phyloP scores from a whole-genome alignment of 2,888 invertebrate species.

The Apotomis capreana region DNA sequence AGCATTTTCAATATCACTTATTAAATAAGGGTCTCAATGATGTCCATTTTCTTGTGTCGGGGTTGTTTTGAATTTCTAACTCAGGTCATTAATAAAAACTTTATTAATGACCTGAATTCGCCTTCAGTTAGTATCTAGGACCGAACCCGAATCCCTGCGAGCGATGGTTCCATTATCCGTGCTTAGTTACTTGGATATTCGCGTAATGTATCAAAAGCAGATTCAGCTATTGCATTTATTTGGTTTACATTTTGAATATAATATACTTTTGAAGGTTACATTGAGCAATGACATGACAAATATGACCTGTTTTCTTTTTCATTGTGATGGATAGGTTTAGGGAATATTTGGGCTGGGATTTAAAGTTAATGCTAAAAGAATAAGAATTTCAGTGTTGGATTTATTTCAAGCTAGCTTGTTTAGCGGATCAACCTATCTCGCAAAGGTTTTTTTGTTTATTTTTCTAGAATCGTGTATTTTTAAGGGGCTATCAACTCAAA shows the following conservation, averaged over 20 bases:
- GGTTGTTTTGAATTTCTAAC: no score
- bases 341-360: not conserved
- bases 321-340: not conserved
- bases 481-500: no score
- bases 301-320: not conserved
- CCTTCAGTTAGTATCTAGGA: not conserved
- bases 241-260: slow-evolving; percentile 3
- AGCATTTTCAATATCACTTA: no score
- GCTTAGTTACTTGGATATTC: slow-evolving; percentile 41
- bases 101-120: not conserved
- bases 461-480: no score
- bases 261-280: slow-evolving; percentile 1
- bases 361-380: not conserved
- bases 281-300: not conserved
- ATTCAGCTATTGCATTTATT: slow-evolving; percentile 13
- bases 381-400: not conserved
- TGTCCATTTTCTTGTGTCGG: no score
- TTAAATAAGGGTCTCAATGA: no score
- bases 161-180: slow-evolving; percentile 39
- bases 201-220: slow-evolving; percentile 30
- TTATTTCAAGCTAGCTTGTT: not conserved
- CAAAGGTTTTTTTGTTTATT: not conserved
- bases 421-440: not conserved
- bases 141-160: slow-evolving; percentile 7
- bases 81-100: not conserved